These are phyloP conservation scores for Eubasilissa splendida DNA, from an alignment of 2,888 invertebrate genomes.

Conservation along the genomic window DNA sequence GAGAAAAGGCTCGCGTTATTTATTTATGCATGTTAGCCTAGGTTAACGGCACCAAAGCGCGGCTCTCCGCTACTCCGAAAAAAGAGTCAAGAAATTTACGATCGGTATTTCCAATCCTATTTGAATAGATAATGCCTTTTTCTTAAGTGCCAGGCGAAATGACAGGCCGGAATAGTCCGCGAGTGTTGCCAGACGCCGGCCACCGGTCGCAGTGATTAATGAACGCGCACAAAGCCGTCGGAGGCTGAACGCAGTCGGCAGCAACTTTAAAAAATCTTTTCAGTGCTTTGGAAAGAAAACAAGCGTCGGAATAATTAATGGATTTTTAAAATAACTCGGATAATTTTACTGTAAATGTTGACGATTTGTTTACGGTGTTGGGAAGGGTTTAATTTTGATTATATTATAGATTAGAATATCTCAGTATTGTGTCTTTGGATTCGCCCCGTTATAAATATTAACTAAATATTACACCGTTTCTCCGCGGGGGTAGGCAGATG, in stretches of 20 bases:
- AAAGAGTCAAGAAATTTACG: not conserved
- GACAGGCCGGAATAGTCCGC: not conserved
- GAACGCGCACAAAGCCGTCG: not conserved
- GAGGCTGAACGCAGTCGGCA: not conserved
- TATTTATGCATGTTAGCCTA: slow-evolving; percentile 23
- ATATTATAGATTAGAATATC: no score
- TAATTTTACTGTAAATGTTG: no score
- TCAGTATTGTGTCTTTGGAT: no score
- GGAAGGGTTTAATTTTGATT: no score
- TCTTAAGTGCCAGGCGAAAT: not conserved
- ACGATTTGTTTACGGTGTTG: no score
- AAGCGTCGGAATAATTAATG: no score
- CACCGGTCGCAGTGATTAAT: not conserved
- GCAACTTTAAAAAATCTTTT: no score
- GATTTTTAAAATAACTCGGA: no score
- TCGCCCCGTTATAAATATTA: no score
- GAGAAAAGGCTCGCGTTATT: not conserved
- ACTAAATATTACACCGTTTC: no score
- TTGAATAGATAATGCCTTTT: not conserved
- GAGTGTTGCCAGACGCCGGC: not conserved
- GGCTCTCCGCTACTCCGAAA: not conserved
- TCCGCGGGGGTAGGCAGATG: no score
- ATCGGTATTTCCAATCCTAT: not conserved
- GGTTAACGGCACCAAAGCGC: not conserved
- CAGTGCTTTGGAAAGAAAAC: no score